Evolutionary conservation across 2,797 vertebrate species (phyloP).

Genomic region (Diplodus puntazzo): DNA sequence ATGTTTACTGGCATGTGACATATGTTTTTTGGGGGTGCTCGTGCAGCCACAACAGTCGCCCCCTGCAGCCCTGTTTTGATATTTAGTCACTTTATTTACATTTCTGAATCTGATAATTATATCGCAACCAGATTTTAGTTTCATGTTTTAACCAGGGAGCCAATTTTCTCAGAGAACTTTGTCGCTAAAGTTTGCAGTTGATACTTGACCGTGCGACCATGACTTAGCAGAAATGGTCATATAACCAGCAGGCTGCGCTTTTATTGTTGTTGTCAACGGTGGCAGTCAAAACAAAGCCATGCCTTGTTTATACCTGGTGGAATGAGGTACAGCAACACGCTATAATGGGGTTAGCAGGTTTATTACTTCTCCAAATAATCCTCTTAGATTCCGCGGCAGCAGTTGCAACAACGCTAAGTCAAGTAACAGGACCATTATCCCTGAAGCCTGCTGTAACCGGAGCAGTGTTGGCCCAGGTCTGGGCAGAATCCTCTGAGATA

Average conservation of each 20-base stretch:
- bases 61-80: too few relatives aligned
- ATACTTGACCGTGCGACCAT: not conserved
- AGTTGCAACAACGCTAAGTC: constrained; percentile 57
- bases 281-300: constrained; percentile 69
- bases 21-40: too few relatives aligned
- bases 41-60: too few relatives aligned
- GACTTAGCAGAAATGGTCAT: not conserved
- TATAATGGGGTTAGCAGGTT: constrained; percentile 78
- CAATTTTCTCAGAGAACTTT: not conserved
- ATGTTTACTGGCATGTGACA: too few relatives aligned
- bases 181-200: not conserved
- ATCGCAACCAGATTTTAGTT: too few relatives aligned
- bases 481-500: constrained; percentile 17
- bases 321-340: constrained; percentile 28
- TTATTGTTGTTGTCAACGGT: constrained; percentile 17
- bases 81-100: too few relatives aligned
- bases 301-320: constrained; percentile 50
- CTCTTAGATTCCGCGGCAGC: constrained; percentile 74
- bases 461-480: not conserved
- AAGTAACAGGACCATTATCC: constrained; percentile 66
- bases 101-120: too few relatives aligned
- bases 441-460: constrained; percentile 63
- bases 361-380: constrained; percentile 79
- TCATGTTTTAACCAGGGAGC: not conserved
- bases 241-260: not conserved